Evolutionary conservation across 2,888 invertebrate genomes (phyloP).

Genomic region (Nezara viridula): DNA sequence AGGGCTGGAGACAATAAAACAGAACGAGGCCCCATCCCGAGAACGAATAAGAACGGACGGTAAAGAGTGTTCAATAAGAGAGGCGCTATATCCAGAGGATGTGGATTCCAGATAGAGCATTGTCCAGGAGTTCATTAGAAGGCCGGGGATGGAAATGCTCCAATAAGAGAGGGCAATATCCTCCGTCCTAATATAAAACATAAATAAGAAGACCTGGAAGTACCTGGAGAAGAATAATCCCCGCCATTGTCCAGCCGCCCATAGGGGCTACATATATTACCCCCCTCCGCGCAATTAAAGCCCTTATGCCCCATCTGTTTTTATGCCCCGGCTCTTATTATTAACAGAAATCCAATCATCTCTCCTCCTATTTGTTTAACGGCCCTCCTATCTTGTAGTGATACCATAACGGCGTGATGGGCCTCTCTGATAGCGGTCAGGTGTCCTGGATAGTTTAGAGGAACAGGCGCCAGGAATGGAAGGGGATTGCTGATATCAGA

Average conservation of each 20-base stretch:
- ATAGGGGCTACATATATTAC: constrained; percentile 47
- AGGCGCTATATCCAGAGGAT: not conserved
- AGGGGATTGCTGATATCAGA: not conserved
- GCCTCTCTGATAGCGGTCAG: constrained; percentile 4
- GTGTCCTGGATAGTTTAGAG: not conserved
- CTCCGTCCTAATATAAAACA: constrained; percentile 63
- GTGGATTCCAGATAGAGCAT: constrained; percentile 46
- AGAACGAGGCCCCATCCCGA: not conserved
- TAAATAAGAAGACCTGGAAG: constrained; percentile 62
- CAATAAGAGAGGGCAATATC: constrained; percentile 51
- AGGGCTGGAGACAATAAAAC: not conserved
- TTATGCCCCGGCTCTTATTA: constrained; percentile 56
- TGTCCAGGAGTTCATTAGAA: constrained; percentile 51
- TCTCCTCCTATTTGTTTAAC: constrained; percentile 54
- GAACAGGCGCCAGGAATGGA: not conserved
- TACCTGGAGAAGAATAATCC: constrained; percentile 62
- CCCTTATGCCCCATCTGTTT: constrained; percentile 51
- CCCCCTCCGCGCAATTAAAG: constrained; percentile 49
- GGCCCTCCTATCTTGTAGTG: constrained; percentile 51
- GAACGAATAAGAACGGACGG: not conserved
- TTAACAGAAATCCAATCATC: constrained; percentile 44
- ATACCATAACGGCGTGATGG: constrained; percentile 28
- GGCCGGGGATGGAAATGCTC: constrained; percentile 55
- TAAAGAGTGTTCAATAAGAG: constrained; percentile 11
- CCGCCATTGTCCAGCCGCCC: constrained; percentile 60